Percentiles rank a stretch among this genome's conserved stretches.
Evolutionary conservation across 2,888 invertebrate species (phyloP).

Genomic region (Heterodera filipjevi): DNA sequence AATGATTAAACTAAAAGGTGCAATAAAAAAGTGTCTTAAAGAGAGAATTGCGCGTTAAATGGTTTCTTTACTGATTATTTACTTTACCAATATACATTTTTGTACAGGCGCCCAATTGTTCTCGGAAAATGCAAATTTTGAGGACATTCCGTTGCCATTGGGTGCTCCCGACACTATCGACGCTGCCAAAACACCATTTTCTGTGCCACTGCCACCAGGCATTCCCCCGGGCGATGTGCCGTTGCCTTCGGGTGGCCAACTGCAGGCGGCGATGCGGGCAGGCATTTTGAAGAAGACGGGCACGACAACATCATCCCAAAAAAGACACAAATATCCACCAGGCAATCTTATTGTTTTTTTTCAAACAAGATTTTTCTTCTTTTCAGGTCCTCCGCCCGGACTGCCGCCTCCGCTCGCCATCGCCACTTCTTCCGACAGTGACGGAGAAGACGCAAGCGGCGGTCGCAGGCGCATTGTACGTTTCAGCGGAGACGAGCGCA

Average conservation of each 20-base stretch:
- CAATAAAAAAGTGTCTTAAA: no score
- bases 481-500: background rate
- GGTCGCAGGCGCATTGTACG: conserved; percentile 2
- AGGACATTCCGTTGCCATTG: conserved; percentile 52
- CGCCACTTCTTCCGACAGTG: conserved; percentile 25
- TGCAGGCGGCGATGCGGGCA: conserved; percentile 30
- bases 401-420: conserved; percentile 45
- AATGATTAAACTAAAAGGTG: no score
- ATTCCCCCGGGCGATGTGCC: background rate
- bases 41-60: no score
- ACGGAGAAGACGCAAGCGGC: conserved; percentile 41
- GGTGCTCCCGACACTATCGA: conserved; percentile 37
- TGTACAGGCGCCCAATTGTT: conserved; percentile 51
- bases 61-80: no score
- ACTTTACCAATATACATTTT: background rate
- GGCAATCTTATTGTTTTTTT: conserved; percentile 10
- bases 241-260: conserved; percentile 24
- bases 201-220: conserved; percentile 21
- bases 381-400: conserved; percentile 57
- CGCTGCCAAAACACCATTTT: conserved; percentile 47
- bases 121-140: conserved; percentile 47
- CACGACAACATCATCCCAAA: background rate
- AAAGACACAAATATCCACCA: conserved; percentile 37
- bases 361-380: conserved; percentile 1
- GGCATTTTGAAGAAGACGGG: conserved; percentile 37